Evolutionary conservation across 2,888 invertebrate species (phyloP), one percentile per base, ranked within the genome.

Genomic region (Notodonta ziczac): DNA sequence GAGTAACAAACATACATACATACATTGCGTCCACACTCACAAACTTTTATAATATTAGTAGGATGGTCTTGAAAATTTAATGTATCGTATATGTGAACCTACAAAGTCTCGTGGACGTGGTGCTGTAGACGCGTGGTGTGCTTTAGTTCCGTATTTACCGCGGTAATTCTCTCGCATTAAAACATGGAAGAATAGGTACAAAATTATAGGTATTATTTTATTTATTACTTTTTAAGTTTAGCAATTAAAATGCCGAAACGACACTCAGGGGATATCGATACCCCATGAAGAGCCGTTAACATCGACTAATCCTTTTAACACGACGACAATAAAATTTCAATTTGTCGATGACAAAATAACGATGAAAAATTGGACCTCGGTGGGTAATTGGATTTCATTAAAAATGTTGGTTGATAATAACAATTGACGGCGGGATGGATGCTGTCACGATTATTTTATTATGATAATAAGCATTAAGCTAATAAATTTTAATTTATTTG

Each of bases 311-410:
- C 55, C 62, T 59, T 67, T 66, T 60, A 59, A 67, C 59, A 54
- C 59, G 65, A 59, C 59, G 65, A 61, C 63, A 67, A 56, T 62
- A 64, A 64, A 60, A 62, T 59, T 67, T 58, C 63, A 66, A 63
- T 66, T 66, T 66, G 59, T 52, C 57, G 63, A 62, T 58, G 24
- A 12, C 32, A 32, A 52, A 52, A 52, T 2, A 51, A 12, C 9
- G 13, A 32, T 12, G 24, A 35, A 32, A 52, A 52, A 52, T 32
- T 52, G 13, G 32, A 13, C 35, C 24, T 24, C 24, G 24, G 9
- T 32, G 13, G 52, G 52, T 52, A 52, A 52, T 52, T 52, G 52
- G 13, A 32, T 52, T 52, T 52, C 13, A 5, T 52, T 35, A 13
- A 52, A 50, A 52, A 32, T 32, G 13, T 52, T 52, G 32, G 35